Base-by-base conservation (phyloP, 2,113 vertebrate genomes). In the Bubo scandiacus region DNA sequence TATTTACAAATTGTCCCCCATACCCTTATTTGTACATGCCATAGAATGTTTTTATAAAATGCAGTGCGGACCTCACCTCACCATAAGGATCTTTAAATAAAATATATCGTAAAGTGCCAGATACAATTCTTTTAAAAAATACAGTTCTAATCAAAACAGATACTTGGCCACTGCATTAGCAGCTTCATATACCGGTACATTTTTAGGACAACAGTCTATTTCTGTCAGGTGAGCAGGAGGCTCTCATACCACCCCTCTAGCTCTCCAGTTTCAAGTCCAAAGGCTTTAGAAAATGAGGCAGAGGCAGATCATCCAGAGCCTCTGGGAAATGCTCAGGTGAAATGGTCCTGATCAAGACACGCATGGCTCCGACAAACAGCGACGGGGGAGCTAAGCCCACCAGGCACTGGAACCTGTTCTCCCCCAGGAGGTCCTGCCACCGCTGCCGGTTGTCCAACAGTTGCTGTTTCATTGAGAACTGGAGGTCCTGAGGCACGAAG, bases 261-360 rank as follows among this genome's bases (percentile, higher is more conserved):
- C 96, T 96, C 75, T 97, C 97, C 94, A 98, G 94, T 72, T 97
- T 98, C 96, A 99, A 97, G 96, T 98, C 98, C 94, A 98, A 98
- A 16, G 98, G 99, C 96, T 98, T 99, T 45, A 99, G 97, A 79
- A 99, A 99, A 43, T 98, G 97, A 2, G 99, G 99, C 92, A 99
- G 92, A 25, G 98, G 98, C 95, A 99, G 97, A 8, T 98, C 94
- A 9, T 98, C 97, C 88, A 99, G 98, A n/a, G 97, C 98, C 94
- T 98, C 98, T 0, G 98, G 98, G 93, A 98, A 98, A 91, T 97
- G 98, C 63, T 98, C 96, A 1, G 98, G 98, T 1, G 99, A 97
- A 52, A 99, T 98, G n/a, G 98, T 97, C 81, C 97, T 97, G 74
- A 99, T 98, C 94, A 99, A 95, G 92, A 98, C 99, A 93, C 99